Conservation (phyloP, 2,797 vertebrate species). For the Acrocephalus scirpaceus region DNA sequence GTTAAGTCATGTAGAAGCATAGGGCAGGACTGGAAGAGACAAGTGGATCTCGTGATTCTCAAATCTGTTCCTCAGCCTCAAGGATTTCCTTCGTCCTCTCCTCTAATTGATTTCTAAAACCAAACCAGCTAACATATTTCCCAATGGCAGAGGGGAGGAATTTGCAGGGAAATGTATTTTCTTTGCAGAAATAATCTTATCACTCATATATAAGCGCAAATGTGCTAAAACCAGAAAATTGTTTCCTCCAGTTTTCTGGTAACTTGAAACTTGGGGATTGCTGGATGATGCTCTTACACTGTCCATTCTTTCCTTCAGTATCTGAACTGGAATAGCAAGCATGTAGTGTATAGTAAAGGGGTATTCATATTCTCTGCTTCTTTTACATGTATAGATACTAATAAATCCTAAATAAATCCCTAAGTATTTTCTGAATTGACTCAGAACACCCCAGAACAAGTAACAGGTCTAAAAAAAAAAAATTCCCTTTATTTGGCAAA, state of each 20-base stretch:
- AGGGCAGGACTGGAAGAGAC: background rate
- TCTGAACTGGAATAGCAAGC: background rate
- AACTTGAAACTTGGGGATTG: background rate
- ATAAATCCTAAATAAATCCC: background rate
- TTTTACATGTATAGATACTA: background rate
- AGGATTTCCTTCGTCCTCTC: background rate
- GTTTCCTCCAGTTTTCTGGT: background rate
- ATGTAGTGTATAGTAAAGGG: background rate
- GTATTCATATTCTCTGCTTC: background rate
- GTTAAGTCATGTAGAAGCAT: background rate
- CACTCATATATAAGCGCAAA: background rate
- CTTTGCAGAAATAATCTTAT: background rate
- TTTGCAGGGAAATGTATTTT: background rate
- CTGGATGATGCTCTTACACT: background rate
- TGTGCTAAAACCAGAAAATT: background rate
- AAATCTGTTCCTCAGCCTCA: conserved; percentile 6
- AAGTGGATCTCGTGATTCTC: background rate
- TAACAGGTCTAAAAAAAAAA: background rate
- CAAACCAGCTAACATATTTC: background rate
- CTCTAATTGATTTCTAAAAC: background rate
- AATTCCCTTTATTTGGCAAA: background rate
- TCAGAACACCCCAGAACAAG: background rate
- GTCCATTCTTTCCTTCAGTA: background rate
- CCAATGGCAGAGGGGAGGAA: accelerated
- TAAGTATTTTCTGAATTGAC: background rate